Evolutionary conservation across 2,888 invertebrate genomes (phyloP), one percentile per base, ranked within the genome.

Genomic region (Patella caerulea): DNA sequence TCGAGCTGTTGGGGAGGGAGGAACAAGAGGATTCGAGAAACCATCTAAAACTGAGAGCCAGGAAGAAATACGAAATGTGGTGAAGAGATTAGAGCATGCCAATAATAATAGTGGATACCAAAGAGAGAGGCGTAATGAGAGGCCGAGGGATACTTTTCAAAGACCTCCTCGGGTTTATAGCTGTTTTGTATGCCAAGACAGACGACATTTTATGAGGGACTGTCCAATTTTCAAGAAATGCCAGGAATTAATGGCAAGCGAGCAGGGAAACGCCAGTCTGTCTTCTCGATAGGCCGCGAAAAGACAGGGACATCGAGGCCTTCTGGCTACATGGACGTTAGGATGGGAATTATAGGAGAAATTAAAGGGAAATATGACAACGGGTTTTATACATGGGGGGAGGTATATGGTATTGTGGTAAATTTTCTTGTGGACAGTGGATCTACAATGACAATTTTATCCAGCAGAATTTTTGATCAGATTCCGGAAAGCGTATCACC

Each of bases 361-460:
- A 56, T 24, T 14, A 24, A 73, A 15, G 59, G 19, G 14, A 73
- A 19, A 15, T 56, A 56, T 19, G 73, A 73, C 34, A 73, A 73
- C 59, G 73, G 72, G 56, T 70, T 56, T 29, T 80, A 24, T 24
- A 24, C 24, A 24, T 24, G 24, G 24, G 24, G 24, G 24, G 24
- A 24, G 24, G 24, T 24, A 56, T 65, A 73, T 69, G 76, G 74
- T 34, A 56, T 75, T 17, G 52, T 45, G 34, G 76, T n/a, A 17
- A 73, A 74, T 7, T 76, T 80, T 73, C 24, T 78, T 5, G 76
- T 78, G 1, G 80, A 80, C 65, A 78, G 76, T 71, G 78, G 80
- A 7, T 55, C 80, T 53, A 56, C 76, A 11, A 65, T 71, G 69
- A 78, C 80, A 53, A 45, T 80, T 17, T 52, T 80, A 56, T 72